A percentile compares a stretch with the other conserved stretches of the same genome.
These are phyloP conservation scores for Tenthredo mesomela DNA, from an alignment of 2,888 invertebrate genomes.

Conservation along the genomic window DNA sequence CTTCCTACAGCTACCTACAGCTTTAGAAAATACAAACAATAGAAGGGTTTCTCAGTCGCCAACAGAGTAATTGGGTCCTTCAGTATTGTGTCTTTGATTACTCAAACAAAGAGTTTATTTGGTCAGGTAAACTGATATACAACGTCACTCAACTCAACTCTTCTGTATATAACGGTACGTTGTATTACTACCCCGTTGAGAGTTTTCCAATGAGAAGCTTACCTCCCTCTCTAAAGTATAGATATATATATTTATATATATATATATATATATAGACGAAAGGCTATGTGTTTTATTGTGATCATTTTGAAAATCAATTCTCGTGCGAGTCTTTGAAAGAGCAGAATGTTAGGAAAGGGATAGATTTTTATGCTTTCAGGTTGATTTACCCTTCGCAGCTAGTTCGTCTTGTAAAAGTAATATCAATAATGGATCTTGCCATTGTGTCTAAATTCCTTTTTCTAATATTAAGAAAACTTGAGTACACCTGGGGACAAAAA, in stretches of 20 bases:
- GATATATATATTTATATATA: constrained; percentile 3
- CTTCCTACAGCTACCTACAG: not conserved
- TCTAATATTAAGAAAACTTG: constrained; percentile 23
- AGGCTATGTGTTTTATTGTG: not conserved
- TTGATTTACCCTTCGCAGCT: not conserved
- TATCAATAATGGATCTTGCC: constrained; percentile 37
- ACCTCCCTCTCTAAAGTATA: not conserved
- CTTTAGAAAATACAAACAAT: constrained; percentile 24
- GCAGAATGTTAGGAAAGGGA: not conserved
- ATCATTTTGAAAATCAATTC: not conserved
- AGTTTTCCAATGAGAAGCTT: not conserved
- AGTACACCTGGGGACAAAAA: constrained; percentile 30
- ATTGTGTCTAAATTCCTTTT: constrained; percentile 17
- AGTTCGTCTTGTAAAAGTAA: constrained; percentile 23
- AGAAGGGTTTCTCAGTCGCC: constrained; percentile 23
- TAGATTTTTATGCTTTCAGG: not conserved
- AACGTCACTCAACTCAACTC: constrained; percentile 25
- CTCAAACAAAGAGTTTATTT: constrained; percentile 39
- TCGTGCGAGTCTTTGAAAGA: not conserved
- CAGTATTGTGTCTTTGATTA: constrained; percentile 28
- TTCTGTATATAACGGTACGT: not conserved
- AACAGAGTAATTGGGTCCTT: constrained; percentile 31
- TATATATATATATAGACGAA: not conserved
- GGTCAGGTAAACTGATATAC: constrained; percentile 18
- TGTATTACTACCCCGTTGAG: not conserved